These are phyloP conservation scores for Drosophila prosaltans DNA, from an alignment of 1,140 invertebrate genomes.

Conservation along the genomic window DNA sequence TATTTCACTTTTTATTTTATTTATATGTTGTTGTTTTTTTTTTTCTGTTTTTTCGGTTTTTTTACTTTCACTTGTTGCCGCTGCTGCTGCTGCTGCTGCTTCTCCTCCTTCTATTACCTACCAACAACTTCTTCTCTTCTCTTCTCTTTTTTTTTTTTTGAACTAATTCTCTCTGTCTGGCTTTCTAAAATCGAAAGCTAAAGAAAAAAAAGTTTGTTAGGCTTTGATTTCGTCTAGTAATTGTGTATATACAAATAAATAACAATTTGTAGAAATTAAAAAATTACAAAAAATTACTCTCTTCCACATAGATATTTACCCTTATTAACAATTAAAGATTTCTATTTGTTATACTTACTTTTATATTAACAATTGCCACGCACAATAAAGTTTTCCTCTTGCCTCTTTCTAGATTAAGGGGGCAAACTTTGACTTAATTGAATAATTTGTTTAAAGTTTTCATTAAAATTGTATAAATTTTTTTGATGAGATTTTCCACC, in stretches of 20 bases:
- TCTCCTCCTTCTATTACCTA: neutral
- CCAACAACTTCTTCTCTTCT: neutral
- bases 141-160: no score
- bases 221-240: slow-evolving; percentile 37
- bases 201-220: slow-evolving; percentile 47
- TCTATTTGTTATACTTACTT: slow-evolving; percentile 57
- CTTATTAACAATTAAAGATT: neutral
- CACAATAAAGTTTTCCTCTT: slow-evolving; percentile 44
- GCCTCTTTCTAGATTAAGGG: no score
- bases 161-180: slow-evolving; percentile 3
- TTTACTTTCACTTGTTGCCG: slow-evolving; percentile 5
- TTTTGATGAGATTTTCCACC: neutral
- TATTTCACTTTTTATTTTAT: slow-evolving; percentile 49
- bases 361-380: slow-evolving; percentile 29
- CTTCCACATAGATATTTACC: neutral
- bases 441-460: neutral
- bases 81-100: neutral
- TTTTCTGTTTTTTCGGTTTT: neutral
- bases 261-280: neutral
- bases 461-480: neutral
- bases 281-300: neutral
- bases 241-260: slow-evolving; percentile 25
- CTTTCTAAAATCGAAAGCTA: slow-evolving; percentile 49
- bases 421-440: slow-evolving; percentile 22
- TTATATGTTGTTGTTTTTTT: slow-evolving; percentile 9